These are phyloP conservation scores for Vanessa tameamea DNA, from an alignment of 1,140 invertebrate species.

Conservation along the genomic window DNA sequence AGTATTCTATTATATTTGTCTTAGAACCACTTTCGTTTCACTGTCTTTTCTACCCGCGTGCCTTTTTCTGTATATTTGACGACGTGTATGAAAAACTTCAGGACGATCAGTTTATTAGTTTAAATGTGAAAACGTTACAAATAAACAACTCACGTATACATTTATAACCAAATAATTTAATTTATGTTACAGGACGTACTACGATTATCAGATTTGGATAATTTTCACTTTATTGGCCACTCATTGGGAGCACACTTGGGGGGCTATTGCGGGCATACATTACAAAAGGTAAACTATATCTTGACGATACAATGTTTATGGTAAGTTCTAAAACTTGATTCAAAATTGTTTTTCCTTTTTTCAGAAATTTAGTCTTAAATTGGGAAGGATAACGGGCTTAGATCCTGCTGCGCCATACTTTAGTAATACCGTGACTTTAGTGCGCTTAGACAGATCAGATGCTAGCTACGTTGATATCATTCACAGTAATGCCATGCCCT, in stretches of 20 bases:
- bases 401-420: constrained; percentile 97
- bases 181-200: constrained; percentile 76
- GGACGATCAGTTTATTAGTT: no score
- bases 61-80: no score
- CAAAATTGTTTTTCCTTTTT: constrained; percentile 35
- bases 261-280: constrained; percentile 89
- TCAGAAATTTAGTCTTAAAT: constrained; percentile 83
- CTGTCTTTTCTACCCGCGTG: no score
- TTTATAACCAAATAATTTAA: neutral
- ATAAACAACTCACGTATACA: no score
- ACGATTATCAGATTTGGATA: constrained; percentile 80
- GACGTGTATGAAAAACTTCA: no score
- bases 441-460: constrained; percentile 91
- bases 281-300: constrained; percentile 81
- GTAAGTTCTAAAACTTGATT: neutral
- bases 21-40: no score
- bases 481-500: constrained; percentile 91
- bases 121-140: no score
- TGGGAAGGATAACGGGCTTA: constrained; percentile 88
- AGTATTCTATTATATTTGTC: no score
- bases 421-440: constrained; percentile 88
- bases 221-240: constrained; percentile 93
- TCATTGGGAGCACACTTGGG: constrained; percentile 93
- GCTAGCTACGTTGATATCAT: constrained; percentile 93
- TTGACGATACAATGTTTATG: neutral